Base-by-base conservation (phyloP, 2,113 vertebrate species). In the Amazona vittata region DNA sequence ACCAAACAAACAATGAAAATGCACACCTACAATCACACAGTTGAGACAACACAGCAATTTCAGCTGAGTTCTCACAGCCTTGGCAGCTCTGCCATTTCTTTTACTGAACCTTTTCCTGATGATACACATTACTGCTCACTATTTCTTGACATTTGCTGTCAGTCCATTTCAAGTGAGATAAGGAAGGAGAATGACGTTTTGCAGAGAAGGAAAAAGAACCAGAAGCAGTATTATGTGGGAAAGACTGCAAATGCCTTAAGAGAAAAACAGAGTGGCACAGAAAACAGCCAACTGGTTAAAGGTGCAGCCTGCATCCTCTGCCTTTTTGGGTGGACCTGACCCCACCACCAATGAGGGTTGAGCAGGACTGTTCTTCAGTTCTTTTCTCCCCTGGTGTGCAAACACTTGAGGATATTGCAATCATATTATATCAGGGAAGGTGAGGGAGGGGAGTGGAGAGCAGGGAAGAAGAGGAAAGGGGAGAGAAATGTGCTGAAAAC, bases 41-140 rank as follows among this genome's bases (percentile, higher is more conserved):
- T 21, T 33, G 50, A 44, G 57, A n/a, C 10, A 11, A 29, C 6
- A 21, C 6, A 28, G 70, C 28, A 64, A 25, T 9, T 18, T 10
- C 7, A 29, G 20, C 43, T 9, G 20, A 21, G 2, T 5, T 14
- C 44, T 39, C 53, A n/a, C 28, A 60, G 63, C 63, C 44, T 22
- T 5, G 8, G 39, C 24, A 31, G 39, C 29, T n/a, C 13, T 39
- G n/a, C 26, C 33, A 5, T 15, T 24, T 37, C 50, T 44, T 50
- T 20, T 25, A 11, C 41, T 6, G 49, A 78, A 49, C 29, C 55
- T 43, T 44, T 19, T n/a, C 19, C 1, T 26, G 43, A 16, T n/a
- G 31, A 37, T 8, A 31, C 31, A 33, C 1, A 0, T 41, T 13
- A 14, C 41, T 2, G 0, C 37, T 37, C 37, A 37, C 57, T 11